Percentiles rank a stretch among this genome's conserved stretches.
phyloP scores from a whole-genome alignment of 1,140 invertebrate species.

The Oncopodura yosiiana region DNA sequence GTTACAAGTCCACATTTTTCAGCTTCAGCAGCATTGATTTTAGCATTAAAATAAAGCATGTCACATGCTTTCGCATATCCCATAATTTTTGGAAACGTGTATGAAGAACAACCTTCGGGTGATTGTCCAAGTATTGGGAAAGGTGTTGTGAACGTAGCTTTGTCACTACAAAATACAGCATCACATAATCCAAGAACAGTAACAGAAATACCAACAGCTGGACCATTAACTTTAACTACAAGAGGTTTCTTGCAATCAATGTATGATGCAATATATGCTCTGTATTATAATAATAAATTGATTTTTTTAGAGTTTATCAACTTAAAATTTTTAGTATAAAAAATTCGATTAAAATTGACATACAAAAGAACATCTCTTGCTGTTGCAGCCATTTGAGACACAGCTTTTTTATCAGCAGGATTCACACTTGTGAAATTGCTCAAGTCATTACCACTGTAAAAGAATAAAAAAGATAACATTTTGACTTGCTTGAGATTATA shows the following conservation, averaged over 20 bases:
- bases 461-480: not conserved
- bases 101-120: slow-evolving; percentile 52
- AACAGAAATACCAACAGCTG: slow-evolving; percentile 52
- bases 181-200: slow-evolving; percentile 53
- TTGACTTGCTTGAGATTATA: too few relatives aligned
- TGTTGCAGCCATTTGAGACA: slow-evolving; percentile 35
- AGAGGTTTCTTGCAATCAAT: slow-evolving; percentile 56
- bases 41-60: slow-evolving; percentile 68
- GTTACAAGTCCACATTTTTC: slow-evolving; percentile 59
- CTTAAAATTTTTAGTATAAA: not conserved
- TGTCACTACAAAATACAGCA: too few relatives aligned
- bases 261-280: slow-evolving; percentile 49
- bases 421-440: slow-evolving; percentile 44
- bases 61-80: slow-evolving; percentile 51
- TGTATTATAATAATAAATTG: slow-evolving; percentile 28
- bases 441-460: slow-evolving; percentile 51
- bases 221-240: slow-evolving; percentile 53
- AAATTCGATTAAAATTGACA: not conserved
- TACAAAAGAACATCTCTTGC: slow-evolving; percentile 18
- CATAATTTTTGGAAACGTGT: slow-evolving; percentile 52
- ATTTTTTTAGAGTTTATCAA: not conserved
- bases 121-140: slow-evolving; percentile 50
- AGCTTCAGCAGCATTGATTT: slow-evolving; percentile 66
- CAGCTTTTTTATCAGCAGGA: slow-evolving; percentile 39
- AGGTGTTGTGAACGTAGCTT: slow-evolving; percentile 52